Conservation (phyloP, 2,113 vertebrate species). For the Cyrtonyx montezumae region DNA sequence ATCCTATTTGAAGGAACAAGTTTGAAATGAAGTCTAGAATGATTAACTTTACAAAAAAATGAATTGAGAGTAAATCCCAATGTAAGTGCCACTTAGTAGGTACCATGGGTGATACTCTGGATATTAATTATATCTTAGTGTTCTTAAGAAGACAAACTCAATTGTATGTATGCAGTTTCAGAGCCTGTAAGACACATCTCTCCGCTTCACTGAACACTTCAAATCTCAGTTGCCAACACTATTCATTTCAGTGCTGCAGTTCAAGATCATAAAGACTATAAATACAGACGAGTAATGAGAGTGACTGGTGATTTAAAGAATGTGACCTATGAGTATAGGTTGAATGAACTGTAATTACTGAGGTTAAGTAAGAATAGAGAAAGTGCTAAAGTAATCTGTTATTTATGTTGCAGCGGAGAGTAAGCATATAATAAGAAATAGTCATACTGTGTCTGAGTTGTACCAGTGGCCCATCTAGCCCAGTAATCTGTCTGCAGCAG, state of each 20-base stretch:
- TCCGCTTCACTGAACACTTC: neutral
- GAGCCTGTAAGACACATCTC: neutral
- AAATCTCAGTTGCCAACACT: neutral
- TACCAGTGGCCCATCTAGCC: neutral
- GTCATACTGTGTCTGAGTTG: rapidly evolving
- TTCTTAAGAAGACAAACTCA: neutral
- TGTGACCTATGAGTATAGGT: neutral
- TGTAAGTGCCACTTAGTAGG: neutral
- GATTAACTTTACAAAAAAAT: neutral
- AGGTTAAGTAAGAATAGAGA: neutral
- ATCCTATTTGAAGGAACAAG: neutral
- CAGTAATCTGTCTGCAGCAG: neutral
- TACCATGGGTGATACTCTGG: neutral
- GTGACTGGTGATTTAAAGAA: neutral
- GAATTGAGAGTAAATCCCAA: neutral
- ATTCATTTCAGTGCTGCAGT: neutral
- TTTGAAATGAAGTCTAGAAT: neutral
- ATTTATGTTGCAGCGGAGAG: neutral
- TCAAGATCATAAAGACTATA: neutral
- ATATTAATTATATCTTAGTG: neutral
- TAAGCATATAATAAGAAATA: neutral
- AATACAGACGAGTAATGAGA: neutral
- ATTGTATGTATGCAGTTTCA: neutral
- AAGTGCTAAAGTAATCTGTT: neutral
- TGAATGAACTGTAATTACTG: neutral